Evolutionary conservation across 2,113 vertebrate genomes (phyloP).

Genomic region (Mesoclemmys tuberculata): DNA sequence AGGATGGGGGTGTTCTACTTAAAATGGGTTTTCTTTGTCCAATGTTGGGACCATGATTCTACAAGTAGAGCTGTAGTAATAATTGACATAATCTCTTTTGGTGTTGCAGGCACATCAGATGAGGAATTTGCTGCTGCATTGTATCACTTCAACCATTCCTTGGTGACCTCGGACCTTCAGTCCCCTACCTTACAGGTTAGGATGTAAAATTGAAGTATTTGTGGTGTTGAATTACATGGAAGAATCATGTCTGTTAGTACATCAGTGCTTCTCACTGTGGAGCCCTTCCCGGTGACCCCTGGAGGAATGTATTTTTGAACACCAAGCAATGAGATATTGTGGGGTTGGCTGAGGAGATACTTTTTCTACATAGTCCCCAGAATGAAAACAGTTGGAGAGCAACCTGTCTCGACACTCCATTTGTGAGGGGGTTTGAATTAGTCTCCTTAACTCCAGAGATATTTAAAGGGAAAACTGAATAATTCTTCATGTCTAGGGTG

Average conservation of each 20-base stretch:
- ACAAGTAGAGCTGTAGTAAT: background rate
- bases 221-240: background rate
- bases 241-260: accelerated
- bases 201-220: background rate
- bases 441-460: background rate
- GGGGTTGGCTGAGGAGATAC: background rate
- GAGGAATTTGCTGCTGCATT: conserved; percentile 96
- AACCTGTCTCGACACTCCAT: background rate
- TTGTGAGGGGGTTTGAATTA: background rate
- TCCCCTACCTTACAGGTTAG: conserved; percentile 93
- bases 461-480: conserved; percentile 13
- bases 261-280: background rate
- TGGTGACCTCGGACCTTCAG: conserved; percentile 97
- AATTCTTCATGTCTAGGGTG: background rate
- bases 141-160: conserved; percentile 97
- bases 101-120: conserved; percentile 88
- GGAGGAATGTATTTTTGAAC: background rate
- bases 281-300: background rate
- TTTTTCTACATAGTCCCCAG: background rate
- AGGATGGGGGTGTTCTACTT: background rate
- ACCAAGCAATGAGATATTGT: background rate
- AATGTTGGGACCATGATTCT: accelerated
- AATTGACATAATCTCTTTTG: background rate
- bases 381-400: background rate
- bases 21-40: background rate